These are phyloP conservation scores for Oreochromis aureus DNA, from an alignment of 2,113 vertebrate species.

Conservation along the genomic window DNA sequence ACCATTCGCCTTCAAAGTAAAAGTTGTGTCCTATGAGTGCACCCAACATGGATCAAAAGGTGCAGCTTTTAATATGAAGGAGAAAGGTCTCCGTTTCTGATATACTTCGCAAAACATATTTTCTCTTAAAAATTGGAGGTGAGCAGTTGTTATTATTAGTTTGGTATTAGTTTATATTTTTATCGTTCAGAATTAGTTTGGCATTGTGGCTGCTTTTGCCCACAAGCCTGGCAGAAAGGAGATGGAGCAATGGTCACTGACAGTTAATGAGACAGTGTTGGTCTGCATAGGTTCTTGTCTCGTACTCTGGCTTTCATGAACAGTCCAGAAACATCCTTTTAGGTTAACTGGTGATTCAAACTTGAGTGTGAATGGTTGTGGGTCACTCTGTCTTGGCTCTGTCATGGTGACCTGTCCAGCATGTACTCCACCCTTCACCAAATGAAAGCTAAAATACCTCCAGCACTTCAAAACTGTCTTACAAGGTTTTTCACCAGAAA, in stretches of 20 bases:
- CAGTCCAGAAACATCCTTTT: background rate
- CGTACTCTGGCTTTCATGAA: background rate
- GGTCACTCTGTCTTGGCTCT: background rate
- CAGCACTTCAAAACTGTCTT: background rate
- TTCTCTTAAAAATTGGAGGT: background rate
- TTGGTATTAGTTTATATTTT: background rate
- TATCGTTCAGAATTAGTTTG: background rate
- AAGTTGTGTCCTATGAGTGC: background rate
- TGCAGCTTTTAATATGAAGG: background rate
- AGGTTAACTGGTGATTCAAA: background rate
- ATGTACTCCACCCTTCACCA: background rate
- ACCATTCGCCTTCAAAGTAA: background rate
- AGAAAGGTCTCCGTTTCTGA: background rate
- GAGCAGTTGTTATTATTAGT: background rate
- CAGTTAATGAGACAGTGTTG: background rate
- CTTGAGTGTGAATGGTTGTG: background rate
- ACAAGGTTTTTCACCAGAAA: background rate
- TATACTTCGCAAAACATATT: background rate
- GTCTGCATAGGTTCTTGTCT: background rate
- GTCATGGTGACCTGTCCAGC: background rate
- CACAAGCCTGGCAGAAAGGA: background rate
- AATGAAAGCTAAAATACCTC: background rate
- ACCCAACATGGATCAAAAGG: background rate
- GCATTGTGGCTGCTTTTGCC: background rate
- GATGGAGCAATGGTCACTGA: background rate